Evolutionary conservation across 1,140 invertebrate species (phyloP).

Genomic region (Drosophila takahashii): DNA sequence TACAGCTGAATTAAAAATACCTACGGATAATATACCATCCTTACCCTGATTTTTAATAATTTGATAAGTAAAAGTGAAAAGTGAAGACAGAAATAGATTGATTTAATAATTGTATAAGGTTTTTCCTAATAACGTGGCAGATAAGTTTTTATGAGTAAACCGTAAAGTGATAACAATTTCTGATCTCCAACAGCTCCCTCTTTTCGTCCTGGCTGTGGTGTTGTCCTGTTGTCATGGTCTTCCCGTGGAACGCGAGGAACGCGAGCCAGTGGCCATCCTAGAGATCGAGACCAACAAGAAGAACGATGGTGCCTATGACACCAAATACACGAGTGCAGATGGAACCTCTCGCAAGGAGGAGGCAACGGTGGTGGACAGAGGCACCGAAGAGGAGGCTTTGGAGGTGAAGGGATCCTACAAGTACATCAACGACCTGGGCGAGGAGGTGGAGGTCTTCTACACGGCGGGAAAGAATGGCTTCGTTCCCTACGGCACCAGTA

Average conservation of each 20-base stretch:
- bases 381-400: constrained; percentile 58
- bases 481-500: constrained; percentile 61
- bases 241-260: constrained; percentile 24
- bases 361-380: constrained; percentile 38
- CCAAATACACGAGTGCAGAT: constrained; percentile 46
- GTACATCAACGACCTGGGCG: constrained; percentile 61
- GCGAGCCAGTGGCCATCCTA: constrained; percentile 55
- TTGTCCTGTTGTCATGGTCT: constrained; percentile 17
- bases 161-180: background rate
- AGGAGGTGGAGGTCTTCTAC: constrained; percentile 71
- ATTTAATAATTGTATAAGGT: background rate
- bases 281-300: constrained; percentile 59
- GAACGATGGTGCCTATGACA: constrained; percentile 54
- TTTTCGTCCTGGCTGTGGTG: constrained; percentile 44
- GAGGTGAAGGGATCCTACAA: constrained; percentile 73
- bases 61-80: background rate
- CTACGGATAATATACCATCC: background rate
- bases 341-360: constrained; percentile 57
- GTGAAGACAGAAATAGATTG: background rate
- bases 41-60: background rate
- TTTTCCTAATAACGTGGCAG: no score
- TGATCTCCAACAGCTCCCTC: constrained; percentile 40
- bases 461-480: constrained; percentile 79
- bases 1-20: background rate
- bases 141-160: no score